Conservation (phyloP, 1,140 invertebrate genomes). For the Dinoponera quadriceps region DNA sequence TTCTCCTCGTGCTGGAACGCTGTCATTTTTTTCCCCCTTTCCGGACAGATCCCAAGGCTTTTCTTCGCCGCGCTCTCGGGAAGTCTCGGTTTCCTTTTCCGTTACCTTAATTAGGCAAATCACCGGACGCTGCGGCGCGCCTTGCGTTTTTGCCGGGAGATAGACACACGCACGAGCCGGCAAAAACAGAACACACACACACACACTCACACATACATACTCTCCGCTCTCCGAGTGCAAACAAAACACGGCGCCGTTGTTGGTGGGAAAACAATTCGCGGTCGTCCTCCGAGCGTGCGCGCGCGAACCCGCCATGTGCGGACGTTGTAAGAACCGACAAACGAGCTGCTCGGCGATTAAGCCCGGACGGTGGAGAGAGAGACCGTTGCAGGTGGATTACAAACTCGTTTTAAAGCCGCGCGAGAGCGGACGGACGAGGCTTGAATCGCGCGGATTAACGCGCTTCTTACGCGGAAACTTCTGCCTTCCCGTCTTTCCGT, state of each 20-base stretch:
- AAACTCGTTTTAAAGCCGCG: slow-evolving; percentile 34
- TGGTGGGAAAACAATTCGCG: slow-evolving; percentile 24
- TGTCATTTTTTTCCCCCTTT: neutral
- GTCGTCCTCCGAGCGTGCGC: neutral
- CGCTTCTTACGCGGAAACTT: slow-evolving; percentile 8
- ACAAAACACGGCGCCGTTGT: neutral
- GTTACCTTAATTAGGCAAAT: slow-evolving; percentile 23
- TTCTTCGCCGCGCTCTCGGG: neutral
- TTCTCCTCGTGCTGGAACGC: too few species aligned
- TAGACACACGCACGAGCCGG: neutral
- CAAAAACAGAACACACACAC: neutral
- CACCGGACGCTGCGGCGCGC: neutral
- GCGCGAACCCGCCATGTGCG: neutral
- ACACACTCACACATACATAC: neutral
- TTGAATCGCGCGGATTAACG: slow-evolving; percentile 19
- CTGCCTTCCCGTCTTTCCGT: neutral
- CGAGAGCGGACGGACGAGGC: neutral
- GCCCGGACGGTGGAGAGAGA: neutral
- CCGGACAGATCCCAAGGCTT: neutral
- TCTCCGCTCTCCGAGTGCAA: too few species aligned
- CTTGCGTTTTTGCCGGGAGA: neutral
- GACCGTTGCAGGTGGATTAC: slow-evolving; percentile 34
- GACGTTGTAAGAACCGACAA: slow-evolving; percentile 29
- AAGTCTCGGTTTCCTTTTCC: neutral
- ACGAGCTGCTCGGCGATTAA: slow-evolving; percentile 30